Percentiles rank a stretch among this genome's conserved stretches.
Evolutionary conservation across 2,113 vertebrate genomes (phyloP).

Genomic region (Gambusia affinis): DNA sequence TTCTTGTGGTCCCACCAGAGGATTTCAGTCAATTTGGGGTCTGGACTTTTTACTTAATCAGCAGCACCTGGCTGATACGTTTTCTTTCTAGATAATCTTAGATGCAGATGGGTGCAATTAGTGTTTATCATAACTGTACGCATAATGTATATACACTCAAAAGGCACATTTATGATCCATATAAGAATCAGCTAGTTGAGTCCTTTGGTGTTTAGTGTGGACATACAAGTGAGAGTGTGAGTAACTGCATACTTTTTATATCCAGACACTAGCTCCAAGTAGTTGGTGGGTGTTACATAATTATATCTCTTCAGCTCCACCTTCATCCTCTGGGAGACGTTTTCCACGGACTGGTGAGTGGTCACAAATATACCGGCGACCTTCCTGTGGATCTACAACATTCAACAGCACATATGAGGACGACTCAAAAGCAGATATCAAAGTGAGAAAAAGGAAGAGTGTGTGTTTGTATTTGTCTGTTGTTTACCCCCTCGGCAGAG

Average conservation of each 20-base stretch:
- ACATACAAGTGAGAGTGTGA: neutral
- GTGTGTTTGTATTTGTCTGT: neutral
- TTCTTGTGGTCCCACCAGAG: too few relatives aligned
- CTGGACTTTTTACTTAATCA: neutral
- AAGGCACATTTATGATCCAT: too few relatives aligned
- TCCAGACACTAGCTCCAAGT: constrained; percentile 91
- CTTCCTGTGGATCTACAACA: constrained; percentile 82
- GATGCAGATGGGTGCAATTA: too few relatives aligned
- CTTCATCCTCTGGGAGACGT: constrained; percentile 85
- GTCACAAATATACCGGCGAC: constrained; percentile 87
- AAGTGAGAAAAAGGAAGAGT: neutral
- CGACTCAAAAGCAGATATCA: neutral
- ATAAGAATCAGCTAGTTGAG: too few relatives aligned
- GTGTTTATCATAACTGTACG: too few relatives aligned
- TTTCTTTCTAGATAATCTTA: neutral
- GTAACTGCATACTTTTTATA: constrained; percentile 84
- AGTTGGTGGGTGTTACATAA: constrained; percentile 91
- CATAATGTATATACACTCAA: too few relatives aligned
- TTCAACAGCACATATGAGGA: neutral
- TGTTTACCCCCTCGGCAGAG: constrained; percentile 79
- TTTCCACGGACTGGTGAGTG: constrained; percentile 87
- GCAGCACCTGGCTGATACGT: neutral
- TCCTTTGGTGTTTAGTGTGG: neutral
- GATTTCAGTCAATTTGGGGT: too few relatives aligned
- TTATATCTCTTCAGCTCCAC: constrained; percentile 85